These are phyloP conservation scores for Parapristionchus giblindavisi DNA, from an alignment of 2,888 invertebrate genomes.

Conservation along the genomic window DNA sequence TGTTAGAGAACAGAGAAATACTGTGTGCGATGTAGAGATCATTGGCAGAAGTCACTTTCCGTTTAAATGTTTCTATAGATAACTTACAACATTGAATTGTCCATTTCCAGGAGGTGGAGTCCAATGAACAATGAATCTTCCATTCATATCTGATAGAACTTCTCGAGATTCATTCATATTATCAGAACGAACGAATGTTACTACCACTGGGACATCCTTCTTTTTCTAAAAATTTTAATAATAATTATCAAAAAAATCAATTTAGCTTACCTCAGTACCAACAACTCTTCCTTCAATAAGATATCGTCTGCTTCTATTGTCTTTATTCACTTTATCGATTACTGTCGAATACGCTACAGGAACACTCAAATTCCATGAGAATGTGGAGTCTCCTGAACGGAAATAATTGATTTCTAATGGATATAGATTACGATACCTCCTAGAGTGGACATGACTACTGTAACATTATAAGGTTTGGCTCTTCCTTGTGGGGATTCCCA, in stretches of 20 bases:
- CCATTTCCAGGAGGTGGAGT: neutral
- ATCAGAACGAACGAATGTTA: conserved; percentile 12
- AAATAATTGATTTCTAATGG: no score
- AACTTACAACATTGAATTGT: conserved; percentile 23
- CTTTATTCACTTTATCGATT: conserved; percentile 13
- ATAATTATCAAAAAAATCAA: neutral
- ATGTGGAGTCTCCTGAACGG: conserved; percentile 12
- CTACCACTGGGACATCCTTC: conserved; percentile 27
- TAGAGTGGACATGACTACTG: conserved; percentile 6
- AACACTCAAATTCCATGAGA: conserved; percentile 31
- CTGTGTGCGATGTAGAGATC: no score
- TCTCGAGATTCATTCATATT: neutral
- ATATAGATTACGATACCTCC: conserved; percentile 11
- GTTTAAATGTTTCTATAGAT: neutral
- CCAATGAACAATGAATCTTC: neutral
- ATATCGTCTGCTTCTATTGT: conserved; percentile 22
- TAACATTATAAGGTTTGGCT: conserved; percentile 31
- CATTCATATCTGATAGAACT: conserved; percentile 13
- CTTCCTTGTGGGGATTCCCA: conserved; percentile 26
- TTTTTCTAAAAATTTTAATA: neutral
- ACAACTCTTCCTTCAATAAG: conserved; percentile 31
- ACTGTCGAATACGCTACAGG: conserved; percentile 34
- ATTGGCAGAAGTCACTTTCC: no score
- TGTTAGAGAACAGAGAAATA: no score
- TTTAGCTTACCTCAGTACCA: conserved; percentile 14